Evolutionary conservation across 2,797 vertebrate genomes (phyloP), one percentile per base, ranked within the genome.

Genomic region (Moxostoma hubbsi): DNA sequence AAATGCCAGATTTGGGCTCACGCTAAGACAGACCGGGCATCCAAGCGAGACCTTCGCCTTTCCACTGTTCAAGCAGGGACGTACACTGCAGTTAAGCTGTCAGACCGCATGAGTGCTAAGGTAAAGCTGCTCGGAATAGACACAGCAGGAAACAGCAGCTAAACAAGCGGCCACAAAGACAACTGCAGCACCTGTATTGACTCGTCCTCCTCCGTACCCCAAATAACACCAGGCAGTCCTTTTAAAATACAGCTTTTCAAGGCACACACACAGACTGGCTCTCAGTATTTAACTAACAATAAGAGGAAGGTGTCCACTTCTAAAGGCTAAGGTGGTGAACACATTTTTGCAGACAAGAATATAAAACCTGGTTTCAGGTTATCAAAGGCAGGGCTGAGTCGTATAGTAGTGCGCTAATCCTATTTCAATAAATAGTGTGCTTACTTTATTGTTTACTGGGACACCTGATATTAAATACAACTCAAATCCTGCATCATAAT

Each of bases 61-160:
- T 86, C 77, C 45, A 75, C 78, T 80, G 86, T 65, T 81, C 77
- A 73, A 73, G 71, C 68, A 79, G 75, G 70, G 75, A 66, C 55
- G 50, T 54, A 72, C 85, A 82, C 85, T 86, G 85, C 84, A 85
- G 85, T 90, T 90, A 88, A 64, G 75, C 89, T 92, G 91, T 90
- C 91, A 90, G 63, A 64, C 75, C 63, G 74, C 80, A 82, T 85
- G 73, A 87, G 45, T 61, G 57, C 82, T 58, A 75, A 87, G 83
- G 85, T 87, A 87, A 77, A 88, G 73, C 59, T 64, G 69, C 83
- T 73, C 55, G 54, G 85, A 90, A 89, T 88, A 90, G 88, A 89
- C 85, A 16, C 45, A 12, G 85, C 53, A 73, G 78, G 75, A 83
- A 78, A 62, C 55, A 82, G 65, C 69, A 71, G 81, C 77, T 72